phyloP scores from a whole-genome alignment of 2,797 vertebrate species.

The Lophotriccus pileatus region DNA sequence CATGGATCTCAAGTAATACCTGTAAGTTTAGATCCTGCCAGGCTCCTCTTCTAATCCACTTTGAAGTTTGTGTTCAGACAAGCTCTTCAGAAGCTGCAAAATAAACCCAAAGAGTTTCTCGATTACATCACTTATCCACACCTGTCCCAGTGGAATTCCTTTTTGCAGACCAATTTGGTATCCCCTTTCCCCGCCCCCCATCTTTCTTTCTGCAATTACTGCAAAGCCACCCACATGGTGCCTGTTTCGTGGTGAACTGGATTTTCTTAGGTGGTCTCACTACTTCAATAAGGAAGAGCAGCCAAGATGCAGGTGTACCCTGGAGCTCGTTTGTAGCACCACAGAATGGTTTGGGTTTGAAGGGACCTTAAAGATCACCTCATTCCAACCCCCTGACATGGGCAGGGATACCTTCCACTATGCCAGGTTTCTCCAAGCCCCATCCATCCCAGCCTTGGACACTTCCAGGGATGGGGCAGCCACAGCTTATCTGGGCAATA shows the following conservation, averaged over 20 bases:
- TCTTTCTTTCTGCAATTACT: not conserved
- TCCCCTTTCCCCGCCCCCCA: not conserved
- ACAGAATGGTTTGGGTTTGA: not conserved
- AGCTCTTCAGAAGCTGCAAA: not conserved
- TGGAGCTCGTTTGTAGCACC: not conserved
- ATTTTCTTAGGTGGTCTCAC: not conserved
- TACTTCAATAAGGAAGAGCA: not conserved
- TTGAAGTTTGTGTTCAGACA: slow-evolving; percentile 8
- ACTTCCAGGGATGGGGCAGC: not conserved
- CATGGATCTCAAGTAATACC: not conserved
- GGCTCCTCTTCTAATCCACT: not conserved
- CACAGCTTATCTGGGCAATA: not conserved
- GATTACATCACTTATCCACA: not conserved
- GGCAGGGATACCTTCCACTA: not conserved
- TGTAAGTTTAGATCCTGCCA: not conserved
- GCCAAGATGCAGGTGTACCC: not conserved
- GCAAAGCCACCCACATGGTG: not conserved
- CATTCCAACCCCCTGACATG: not conserved
- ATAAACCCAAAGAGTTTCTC: not conserved
- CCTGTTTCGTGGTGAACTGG: not conserved
- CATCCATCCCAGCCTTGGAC: not conserved
- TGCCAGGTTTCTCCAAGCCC: not conserved
- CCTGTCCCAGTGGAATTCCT: not conserved
- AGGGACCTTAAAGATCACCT: not conserved
- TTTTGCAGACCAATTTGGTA: not conserved